Percentiles rank a stretch among this genome's conserved stretches.
Conservation (phyloP, 2,113 vertebrate species). For the Hiodon tergisus region DNA sequence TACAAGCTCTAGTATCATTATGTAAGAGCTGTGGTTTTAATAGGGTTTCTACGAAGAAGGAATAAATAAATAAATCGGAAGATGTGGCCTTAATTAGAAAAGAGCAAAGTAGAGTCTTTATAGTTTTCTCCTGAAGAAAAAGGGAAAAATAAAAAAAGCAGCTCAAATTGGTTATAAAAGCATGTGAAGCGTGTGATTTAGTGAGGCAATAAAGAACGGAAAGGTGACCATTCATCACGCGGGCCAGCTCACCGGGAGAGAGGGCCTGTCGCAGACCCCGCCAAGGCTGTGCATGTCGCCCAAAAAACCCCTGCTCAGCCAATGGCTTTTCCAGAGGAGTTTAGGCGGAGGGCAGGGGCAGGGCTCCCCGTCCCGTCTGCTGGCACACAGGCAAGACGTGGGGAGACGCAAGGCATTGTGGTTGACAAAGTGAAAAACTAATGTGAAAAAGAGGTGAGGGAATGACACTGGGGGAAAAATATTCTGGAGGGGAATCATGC, state of each 20-base stretch:
- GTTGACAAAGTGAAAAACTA: conserved; percentile 21
- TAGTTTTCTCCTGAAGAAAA: conserved; percentile 52
- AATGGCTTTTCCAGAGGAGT: conserved; percentile 55
- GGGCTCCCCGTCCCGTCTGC: conserved; percentile 33
- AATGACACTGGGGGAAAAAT: too few species aligned
- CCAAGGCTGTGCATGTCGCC: conserved; percentile 46
- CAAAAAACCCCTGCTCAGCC: conserved; percentile 44
- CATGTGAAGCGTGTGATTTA: conserved; percentile 68
- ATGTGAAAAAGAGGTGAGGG: conserved; percentile 10
- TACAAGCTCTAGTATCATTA: too few species aligned
- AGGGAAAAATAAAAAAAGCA: conserved; percentile 54
- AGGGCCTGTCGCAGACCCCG: conserved; percentile 58
- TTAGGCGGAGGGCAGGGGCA: conserved; percentile 26
- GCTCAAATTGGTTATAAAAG: conserved; percentile 67
- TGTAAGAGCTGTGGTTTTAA: too few species aligned
- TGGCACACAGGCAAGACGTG: conserved; percentile 24
- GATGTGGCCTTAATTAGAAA: conserved; percentile 32
- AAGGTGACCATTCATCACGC: conserved; percentile 67
- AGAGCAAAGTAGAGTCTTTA: conserved; percentile 38
- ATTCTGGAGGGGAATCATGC: too few species aligned
- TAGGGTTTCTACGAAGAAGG: not conserved
- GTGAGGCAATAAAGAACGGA: conserved; percentile 66
- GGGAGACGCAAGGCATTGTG: not conserved
- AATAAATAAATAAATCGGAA: conserved; percentile 5
- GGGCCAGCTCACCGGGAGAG: conserved; percentile 61